Base-by-base conservation (phyloP, 2,113 vertebrate species). In the Tragelaphus imberbis region DNA sequence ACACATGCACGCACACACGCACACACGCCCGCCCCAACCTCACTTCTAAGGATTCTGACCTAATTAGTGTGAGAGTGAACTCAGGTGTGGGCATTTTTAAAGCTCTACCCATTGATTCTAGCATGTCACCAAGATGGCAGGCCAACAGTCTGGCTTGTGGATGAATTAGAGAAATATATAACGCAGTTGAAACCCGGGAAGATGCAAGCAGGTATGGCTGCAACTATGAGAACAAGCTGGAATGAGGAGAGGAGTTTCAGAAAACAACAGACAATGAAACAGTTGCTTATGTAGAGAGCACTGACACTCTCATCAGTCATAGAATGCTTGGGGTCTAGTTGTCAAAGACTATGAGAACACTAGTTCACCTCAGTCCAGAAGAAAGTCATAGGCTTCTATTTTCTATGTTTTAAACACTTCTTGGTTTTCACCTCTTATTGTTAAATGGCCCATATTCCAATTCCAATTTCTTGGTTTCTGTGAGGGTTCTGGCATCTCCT, bases 241-340 rank as follows among this genome's bases (percentile, higher is more conserved):
- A 81, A 44, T 49, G 27, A 86, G 36, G 51, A 89, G 27, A 92
- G 59, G 11, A 21, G 17, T 84, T 93, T 82, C 58, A 91, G 28
- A 7, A 16, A 91, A 82, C 55, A 82, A 7, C 9, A 58, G 25
- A 16, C 17, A 19, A n/a, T 53, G 40, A 68, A 65, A 51, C 25
- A 87, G 17, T 53, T 36, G 16, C 55, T 36, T 56, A 5, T 7
- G 1, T 2, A 11, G 10, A 85, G 3, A 17, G 1, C 30, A 27
- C 40, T 21, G 16, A 59, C 17, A 11, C 25, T 44, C 21, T 33
- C 5, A 10, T 49, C n/a, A 19, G 0, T 53, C 27, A 19, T 2
- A 30, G n/a, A 58, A 21, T 6, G 15, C 6, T 47, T 79, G 15
- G 1, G 5, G 47, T 58, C 28, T 0, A 2, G 9, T 2, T 40